Conservation (phyloP, 2,797 vertebrate species). For the Hirundo rustica region DNA sequence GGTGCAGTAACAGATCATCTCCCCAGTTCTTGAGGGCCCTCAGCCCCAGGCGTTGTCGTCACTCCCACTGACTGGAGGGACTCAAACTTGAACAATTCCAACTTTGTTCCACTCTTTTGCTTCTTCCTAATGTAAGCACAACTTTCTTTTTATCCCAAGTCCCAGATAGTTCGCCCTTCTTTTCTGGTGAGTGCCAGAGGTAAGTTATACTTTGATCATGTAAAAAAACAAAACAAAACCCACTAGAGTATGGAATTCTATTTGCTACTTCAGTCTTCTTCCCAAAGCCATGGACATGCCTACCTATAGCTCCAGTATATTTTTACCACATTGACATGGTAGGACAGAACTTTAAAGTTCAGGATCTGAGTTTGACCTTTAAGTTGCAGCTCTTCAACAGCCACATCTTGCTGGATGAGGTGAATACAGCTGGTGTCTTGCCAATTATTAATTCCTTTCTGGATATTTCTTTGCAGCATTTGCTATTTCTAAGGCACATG, state of each 20-base stretch:
- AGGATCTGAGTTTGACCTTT: not conserved
- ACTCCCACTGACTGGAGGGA: not conserved
- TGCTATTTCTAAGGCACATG: not conserved
- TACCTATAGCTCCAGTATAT: not conserved
- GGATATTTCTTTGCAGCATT: not conserved
- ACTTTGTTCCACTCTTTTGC: not conserved
- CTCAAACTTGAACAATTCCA: not conserved
- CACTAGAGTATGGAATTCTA: not conserved
- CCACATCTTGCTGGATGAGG: not conserved
- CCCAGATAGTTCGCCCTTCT: not conserved
- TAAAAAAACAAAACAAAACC: not conserved
- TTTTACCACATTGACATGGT: not conserved
- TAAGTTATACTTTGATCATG: not conserved
- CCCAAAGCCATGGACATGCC: rapidly evolving
- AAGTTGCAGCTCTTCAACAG: not conserved
- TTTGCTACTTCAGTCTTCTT: not conserved
- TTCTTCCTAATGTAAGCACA: not conserved
- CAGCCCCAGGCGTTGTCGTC: not conserved
- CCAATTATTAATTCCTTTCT: not conserved
- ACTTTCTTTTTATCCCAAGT: not conserved
- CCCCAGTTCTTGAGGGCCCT: not conserved
- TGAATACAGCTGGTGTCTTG: not conserved
- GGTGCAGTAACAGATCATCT: not conserved
- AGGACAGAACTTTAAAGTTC: not conserved
- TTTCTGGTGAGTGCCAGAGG: not conserved